Conservation (phyloP, 2,113 vertebrate genomes). For the Dipodomys spectabilis region DNA sequence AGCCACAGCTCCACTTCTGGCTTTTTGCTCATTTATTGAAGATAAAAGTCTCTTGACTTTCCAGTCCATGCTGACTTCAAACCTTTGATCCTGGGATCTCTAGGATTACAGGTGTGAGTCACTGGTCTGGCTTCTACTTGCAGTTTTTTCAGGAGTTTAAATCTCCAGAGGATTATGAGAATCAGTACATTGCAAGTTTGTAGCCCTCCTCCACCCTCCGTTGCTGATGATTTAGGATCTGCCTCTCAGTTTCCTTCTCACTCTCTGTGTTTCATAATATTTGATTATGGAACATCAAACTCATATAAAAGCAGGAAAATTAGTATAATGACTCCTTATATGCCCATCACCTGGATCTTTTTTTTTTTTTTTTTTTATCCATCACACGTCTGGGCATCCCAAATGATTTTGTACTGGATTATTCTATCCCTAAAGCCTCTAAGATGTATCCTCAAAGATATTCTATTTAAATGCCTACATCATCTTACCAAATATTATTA, state of each 20-base stretch:
- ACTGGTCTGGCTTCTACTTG: too few species aligned
- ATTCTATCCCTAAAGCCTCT: neutral
- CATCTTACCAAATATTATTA: neutral
- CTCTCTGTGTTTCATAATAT: neutral
- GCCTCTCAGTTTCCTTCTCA: neutral
- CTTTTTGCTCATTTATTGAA: too few species aligned
- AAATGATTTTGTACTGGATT: slow-evolving; percentile 41
- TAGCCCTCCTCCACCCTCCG: neutral
- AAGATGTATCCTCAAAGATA: neutral
- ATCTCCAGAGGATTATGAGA: too few species aligned
- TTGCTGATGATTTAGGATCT: neutral
- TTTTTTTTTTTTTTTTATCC: neutral
- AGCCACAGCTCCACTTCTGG: neutral
- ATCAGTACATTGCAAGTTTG: too few species aligned
- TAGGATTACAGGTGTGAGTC: too few species aligned
- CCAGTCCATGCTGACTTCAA: too few species aligned
- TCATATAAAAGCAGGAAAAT: neutral
- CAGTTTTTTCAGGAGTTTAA: too few species aligned
- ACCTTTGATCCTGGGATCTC: too few species aligned
- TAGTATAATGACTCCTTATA: neutral
- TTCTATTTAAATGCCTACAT: neutral
- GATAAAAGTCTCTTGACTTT: too few species aligned
- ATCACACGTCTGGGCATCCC: neutral
- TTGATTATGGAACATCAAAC: neutral
- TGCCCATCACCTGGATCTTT: neutral